Conservation (phyloP, 1,140 invertebrate genomes). For the Cotesia vestalis region DNA sequence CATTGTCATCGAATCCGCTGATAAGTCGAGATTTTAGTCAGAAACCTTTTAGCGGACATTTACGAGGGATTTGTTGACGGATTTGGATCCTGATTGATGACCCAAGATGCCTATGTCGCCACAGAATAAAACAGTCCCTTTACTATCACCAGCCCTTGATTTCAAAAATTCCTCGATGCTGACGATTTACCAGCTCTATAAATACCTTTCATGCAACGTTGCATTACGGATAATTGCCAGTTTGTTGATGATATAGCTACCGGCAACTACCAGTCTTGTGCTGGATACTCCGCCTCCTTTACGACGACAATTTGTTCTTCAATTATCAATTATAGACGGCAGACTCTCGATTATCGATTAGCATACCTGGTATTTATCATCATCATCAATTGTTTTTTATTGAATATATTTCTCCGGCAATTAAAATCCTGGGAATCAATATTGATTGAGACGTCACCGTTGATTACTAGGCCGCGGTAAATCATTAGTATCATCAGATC, state of each 20-base stretch:
- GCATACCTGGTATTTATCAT: not conserved
- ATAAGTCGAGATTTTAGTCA: not conserved
- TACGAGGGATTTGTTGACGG: not conserved
- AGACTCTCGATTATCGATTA: slow-evolving; percentile 18
- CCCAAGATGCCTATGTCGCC: not conserved
- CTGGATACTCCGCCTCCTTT: not conserved
- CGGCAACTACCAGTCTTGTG: not conserved
- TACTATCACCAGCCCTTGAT: not conserved
- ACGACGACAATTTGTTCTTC: slow-evolving; percentile 22
- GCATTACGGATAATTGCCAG: slow-evolving; percentile 1
- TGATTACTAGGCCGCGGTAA: too few relatives aligned
- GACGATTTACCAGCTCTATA: not conserved
- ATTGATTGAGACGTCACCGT: too few relatives aligned
- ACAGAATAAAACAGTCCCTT: not conserved
- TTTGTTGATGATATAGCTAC: not conserved
- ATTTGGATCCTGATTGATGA: slow-evolving; percentile 16
- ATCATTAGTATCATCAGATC: too few relatives aligned
- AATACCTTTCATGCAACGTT: not conserved
- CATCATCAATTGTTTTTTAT: too few relatives aligned
- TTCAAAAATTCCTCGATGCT: not conserved
- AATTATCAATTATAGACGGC: slow-evolving; percentile 35
- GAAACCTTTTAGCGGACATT: slow-evolving; percentile 5
- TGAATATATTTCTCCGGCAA: too few relatives aligned
- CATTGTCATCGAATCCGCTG: too few relatives aligned
- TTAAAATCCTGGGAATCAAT: too few relatives aligned